These are phyloP conservation scores for Catotricha subobsoleta DNA, from an alignment of 2,888 invertebrate species.

Conservation along the genomic window DNA sequence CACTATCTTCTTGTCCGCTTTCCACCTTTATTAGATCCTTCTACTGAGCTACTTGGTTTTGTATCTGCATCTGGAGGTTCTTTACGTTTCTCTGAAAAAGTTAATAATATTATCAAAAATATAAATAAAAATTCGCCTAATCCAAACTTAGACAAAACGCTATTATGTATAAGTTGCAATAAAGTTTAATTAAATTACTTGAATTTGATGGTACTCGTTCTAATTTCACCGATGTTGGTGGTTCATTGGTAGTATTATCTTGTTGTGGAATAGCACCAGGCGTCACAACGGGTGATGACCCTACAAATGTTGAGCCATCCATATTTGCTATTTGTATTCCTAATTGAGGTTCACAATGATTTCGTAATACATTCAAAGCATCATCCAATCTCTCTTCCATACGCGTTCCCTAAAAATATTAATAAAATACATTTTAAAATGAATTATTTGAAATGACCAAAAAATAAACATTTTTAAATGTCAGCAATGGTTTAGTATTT, in stretches of 20 bases:
- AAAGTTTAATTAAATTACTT: slow-evolving; percentile 18
- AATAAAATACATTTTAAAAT: slow-evolving; percentile 12
- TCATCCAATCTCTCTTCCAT: slow-evolving; percentile 89
- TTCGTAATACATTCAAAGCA: slow-evolving; percentile 85
- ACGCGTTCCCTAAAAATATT: slow-evolving; percentile 33
- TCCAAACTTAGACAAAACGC: too few species aligned
- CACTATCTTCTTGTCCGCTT: slow-evolving; percentile 65
- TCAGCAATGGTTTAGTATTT: neutral
- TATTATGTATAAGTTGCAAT: slow-evolving; percentile 1
- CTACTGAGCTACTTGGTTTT: slow-evolving; percentile 25
- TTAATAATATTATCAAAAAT: too few species aligned
- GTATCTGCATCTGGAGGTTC: slow-evolving; percentile 55
- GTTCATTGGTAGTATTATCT: slow-evolving; percentile 31
- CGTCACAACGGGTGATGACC: slow-evolving; percentile 23
- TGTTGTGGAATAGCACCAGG: slow-evolving; percentile 27
- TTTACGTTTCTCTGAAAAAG: slow-evolving; percentile 39
- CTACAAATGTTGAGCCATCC: slow-evolving; percentile 26
- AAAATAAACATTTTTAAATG: neutral
- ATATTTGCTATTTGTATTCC: slow-evolving; percentile 29
- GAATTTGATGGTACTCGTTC: slow-evolving; percentile 25
- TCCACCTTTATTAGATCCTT: slow-evolving; percentile 30
- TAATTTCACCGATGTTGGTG: slow-evolving; percentile 25
- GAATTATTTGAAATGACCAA: slow-evolving; percentile 11
- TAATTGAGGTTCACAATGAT: slow-evolving; percentile 79
- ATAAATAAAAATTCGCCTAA: neutral